A percentile compares a stretch with the other conserved stretches of the same genome.
Evolutionary conservation across 1,140 invertebrate species (phyloP).

Genomic region (Lucilia sericata): DNA sequence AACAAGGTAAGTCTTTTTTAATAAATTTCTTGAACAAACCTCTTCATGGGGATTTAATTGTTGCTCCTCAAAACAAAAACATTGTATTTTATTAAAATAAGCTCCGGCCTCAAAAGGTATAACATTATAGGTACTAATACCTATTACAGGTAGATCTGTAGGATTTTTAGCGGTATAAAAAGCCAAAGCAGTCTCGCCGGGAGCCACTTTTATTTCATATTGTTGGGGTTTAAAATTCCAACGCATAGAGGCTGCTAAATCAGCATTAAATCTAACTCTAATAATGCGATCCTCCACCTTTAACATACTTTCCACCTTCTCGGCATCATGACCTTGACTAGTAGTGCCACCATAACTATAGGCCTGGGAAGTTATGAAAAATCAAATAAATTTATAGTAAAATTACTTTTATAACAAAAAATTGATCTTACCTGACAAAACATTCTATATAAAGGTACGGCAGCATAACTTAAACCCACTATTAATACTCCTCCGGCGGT

Average conservation of each 20-base stretch:
- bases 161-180: constrained; percentile 98
- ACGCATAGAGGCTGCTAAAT: constrained; percentile 87
- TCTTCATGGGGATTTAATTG: constrained; percentile 96
- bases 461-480: constrained; percentile 91
- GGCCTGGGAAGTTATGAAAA: constrained; percentile 69
- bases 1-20: background rate
- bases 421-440: constrained; percentile 97
- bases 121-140: constrained; percentile 97
- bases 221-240: constrained; percentile 99
- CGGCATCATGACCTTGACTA: constrained; percentile 73
- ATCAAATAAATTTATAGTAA: background rate
- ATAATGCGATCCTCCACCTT: constrained; percentile 79
- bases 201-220: constrained; percentile 84
- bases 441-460: constrained; percentile 96
- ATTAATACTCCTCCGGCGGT: constrained; percentile 83
- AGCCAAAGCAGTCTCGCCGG: constrained; percentile 97
- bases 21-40: constrained; percentile 70
- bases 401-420: too few species aligned
- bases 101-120: constrained; percentile 97
- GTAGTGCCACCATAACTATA: constrained; percentile 92
- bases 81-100: constrained; percentile 99
- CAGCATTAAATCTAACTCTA: constrained; percentile 92
- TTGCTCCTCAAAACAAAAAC: constrained; percentile 99
- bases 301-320: constrained; percentile 83
- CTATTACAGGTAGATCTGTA: constrained; percentile 87